Base-by-base conservation (phyloP, 1,140 invertebrate genomes). In the Anastrepha ludens region DNA sequence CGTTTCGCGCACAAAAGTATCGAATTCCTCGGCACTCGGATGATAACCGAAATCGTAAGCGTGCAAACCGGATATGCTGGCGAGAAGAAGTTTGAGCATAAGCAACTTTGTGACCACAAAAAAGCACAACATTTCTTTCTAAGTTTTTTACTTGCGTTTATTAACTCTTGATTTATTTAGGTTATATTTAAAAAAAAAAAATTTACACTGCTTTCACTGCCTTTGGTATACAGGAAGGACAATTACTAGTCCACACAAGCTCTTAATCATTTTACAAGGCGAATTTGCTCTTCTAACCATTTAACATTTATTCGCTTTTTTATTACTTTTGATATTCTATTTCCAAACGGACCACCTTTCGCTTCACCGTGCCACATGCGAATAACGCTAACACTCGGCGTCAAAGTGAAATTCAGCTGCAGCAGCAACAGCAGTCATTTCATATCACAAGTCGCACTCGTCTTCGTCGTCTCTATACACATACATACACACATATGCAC, bases 1-100 rank as follows among this genome's bases (percentile, higher is more conserved):
- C 50, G 90, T 91, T 41, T 90, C 90, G 9, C 91, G 89, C 41
- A 91, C n/a, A 3, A 93, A 29, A 55, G 89, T 90, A 86, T 93
- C 92, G 85, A 91, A 92, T 88, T 93, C 92, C 86, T 93, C 92
- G 88, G 91, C 91, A 58, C 92, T 93, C 47, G 92, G 92, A 89
- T 93, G 91, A 85, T 93, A 93, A 87, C 92, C 91, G 62, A 90
- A 91, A 47, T 93, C 90, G 55, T 92, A 91, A 81, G 88, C 67
- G 47, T 20, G 87, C 1, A 89, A 88, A 41, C 86, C 88, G 41
- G 88, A 88, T 39, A 89, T 86, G 87, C 89, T 88, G 87, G 89
- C 89, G 50, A 90, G 70, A 13, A 90, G 78, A 47, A 90, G 81
- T 55, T 89, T 89, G 67, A 90, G 88, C 87, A 91, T 85, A 59